Percentiles rank a stretch among this genome's conserved stretches.
Evolutionary conservation across 2,888 invertebrate genomes (phyloP).

Genomic region (Malachius bipustulatus): DNA sequence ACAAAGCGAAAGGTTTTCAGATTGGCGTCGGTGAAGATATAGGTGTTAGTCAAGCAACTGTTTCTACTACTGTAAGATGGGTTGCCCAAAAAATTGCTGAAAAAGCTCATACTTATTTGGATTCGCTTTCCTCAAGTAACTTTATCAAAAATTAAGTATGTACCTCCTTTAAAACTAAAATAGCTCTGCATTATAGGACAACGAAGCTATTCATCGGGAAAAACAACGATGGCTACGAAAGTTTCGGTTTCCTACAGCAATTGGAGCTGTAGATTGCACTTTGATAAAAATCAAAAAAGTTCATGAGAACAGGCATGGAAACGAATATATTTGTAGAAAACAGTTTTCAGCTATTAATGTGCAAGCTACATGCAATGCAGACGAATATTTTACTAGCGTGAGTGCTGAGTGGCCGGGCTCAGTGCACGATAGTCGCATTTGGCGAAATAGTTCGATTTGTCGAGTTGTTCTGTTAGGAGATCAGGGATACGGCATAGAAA

Average conservation of each 20-base stretch:
- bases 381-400: constrained; percentile 11
- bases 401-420: constrained; percentile 13
- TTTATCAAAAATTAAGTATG: no score
- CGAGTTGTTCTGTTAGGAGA: no score
- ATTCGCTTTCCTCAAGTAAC: not conserved
- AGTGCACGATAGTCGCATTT: constrained; percentile 9
- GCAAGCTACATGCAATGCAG: constrained; percentile 11
- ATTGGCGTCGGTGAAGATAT: not conserved
- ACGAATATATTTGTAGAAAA: constrained; percentile 1
- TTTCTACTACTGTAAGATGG: not conserved
- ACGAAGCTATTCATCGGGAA: not conserved
- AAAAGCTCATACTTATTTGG: not conserved
- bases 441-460: no score
- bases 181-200: no score
- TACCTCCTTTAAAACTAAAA: no score
- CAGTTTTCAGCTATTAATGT: constrained; percentile 10
- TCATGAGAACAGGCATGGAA: not conserved
- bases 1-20: not conserved
- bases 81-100: not conserved
- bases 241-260: not conserved
- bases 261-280: not conserved
- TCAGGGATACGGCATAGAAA: no score
- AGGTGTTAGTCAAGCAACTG: not conserved
- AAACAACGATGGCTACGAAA: not conserved
- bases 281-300: not conserved